Evolutionary conservation across 2,888 invertebrate species (phyloP).

Genomic region (Xiphydria camelus): DNA sequence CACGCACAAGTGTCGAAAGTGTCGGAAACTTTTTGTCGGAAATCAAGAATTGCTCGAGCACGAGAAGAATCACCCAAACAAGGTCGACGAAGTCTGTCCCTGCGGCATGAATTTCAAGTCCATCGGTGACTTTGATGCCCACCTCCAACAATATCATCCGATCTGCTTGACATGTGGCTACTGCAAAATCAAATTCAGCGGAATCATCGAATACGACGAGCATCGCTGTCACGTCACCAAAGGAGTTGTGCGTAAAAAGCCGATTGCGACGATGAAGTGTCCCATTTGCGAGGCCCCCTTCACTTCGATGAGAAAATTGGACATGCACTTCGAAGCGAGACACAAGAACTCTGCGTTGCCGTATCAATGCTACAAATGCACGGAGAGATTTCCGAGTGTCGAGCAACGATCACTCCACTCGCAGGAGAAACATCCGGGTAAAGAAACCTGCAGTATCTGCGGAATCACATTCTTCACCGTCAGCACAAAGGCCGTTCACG

Average conservation of each 20-base stretch:
- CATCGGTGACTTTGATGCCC: constrained; percentile 26
- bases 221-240: constrained; percentile 1
- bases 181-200: background rate
- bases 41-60: background rate
- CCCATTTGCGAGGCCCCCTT: constrained; percentile 7
- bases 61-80: background rate
- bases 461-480: constrained; percentile 7
- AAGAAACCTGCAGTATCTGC: constrained; percentile 6
- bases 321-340: constrained; percentile 31
- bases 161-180: constrained; percentile 28
- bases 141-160: constrained; percentile 27
- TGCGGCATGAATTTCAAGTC: constrained; percentile 31
- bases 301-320: constrained; percentile 21
- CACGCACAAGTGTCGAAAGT: background rate
- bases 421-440: constrained; percentile 23
- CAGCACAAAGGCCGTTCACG: constrained; percentile 27
- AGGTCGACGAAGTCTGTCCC: constrained; percentile 17
- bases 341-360: constrained; percentile 26
- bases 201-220: background rate
- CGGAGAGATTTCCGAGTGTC: constrained; percentile 26
- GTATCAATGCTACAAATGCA: constrained; percentile 37
- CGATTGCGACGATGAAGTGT: too few relatives aligned
- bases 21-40: background rate
- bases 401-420: constrained; percentile 29
- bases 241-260: constrained; percentile 26